Evolutionary conservation across 2,888 invertebrate genomes (phyloP), one percentile per base, ranked within the genome.

Genomic region (Pasiphila rectangulata): DNA sequence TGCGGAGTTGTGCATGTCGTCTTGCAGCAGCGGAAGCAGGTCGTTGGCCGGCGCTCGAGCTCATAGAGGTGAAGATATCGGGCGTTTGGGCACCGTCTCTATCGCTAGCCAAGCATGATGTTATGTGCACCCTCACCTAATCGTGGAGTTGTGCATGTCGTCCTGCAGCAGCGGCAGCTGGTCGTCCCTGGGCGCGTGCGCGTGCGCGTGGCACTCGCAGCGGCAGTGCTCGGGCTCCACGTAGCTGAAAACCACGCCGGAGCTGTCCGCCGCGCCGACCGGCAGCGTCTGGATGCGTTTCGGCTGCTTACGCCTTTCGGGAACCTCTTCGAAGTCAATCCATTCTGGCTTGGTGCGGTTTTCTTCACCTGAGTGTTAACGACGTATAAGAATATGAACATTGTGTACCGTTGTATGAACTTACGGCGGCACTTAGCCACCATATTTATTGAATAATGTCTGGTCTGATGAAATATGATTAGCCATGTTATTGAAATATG

Each of bases 291-390:
- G 95, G 63, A 96, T 95, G 56, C 95, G 90, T 77, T 95, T 95
- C 12, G 95, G 94, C 52, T 94, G 92, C 79, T 95, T 94, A 42
- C 95, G 89, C 57, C 93, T 91, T 78, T 96, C 96, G 0, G 96
- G 95, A 46, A 96, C 93, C 67, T 96, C 95, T 71, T 95, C 94
- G 72, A 96, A 96, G 76, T 95, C 95, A 51, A 96, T 94, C 96
- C 96, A 96, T 61, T 94, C 93, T 6, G 72, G 43, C 57, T 81
- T 83, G 23, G 67, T 54, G 10, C 75, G 73, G 7, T 63, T 49
- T 50, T 79, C 82, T 4, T 44, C 45, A 13, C 53, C 55, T 53
- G 29, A 2, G 30, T 13, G 2, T 13, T 6, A 13, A 27, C 7
- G 7, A 21, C 2, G 4, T 21, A 2, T 6, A 5, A 21, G n/a